These are phyloP conservation scores for Nothocercus nigrocapillus DNA, from an alignment of 2,113 vertebrate genomes.

Conservation along the genomic window DNA sequence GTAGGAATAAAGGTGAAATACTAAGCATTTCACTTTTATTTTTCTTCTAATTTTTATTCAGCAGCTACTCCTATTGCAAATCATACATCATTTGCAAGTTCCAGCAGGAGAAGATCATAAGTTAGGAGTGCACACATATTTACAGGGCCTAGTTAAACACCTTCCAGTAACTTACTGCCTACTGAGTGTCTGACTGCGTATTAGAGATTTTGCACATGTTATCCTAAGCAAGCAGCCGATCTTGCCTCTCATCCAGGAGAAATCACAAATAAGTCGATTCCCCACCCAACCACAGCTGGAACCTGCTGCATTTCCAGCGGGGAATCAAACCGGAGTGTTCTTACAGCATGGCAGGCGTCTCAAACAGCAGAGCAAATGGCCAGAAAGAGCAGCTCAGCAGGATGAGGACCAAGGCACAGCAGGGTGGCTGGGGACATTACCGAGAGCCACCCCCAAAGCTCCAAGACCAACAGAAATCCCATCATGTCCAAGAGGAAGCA, in stretches of 20 bases:
- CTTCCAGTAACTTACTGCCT: not conserved
- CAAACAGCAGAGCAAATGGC: not conserved
- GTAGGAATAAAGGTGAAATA: not conserved
- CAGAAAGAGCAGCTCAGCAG: not conserved
- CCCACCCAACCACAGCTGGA: not conserved
- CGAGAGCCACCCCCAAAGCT: fast-evolving
- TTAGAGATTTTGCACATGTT: not conserved
- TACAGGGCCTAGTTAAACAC: not conserved
- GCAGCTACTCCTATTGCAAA: not conserved
- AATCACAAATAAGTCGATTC: not conserved
- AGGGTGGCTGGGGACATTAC: fast-evolving
- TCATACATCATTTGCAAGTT: not conserved
- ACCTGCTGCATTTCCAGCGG: not conserved
- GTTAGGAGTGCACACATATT: not conserved
- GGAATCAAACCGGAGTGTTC: not conserved
- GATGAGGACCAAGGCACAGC: fast-evolving
- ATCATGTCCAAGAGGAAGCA: fast-evolving
- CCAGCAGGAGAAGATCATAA: not conserved
- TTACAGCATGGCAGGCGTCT: not conserved
- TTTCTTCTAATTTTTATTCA: not conserved
- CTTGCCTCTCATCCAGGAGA: fast-evolving
- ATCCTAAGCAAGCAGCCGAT: not conserved
- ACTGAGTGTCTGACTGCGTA: fast-evolving
- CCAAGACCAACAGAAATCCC: fast-evolving
- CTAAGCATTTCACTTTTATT: not conserved